phyloP scores from a whole-genome alignment of 2,797 vertebrate species.

The Notolepis coatsorum region DNA sequence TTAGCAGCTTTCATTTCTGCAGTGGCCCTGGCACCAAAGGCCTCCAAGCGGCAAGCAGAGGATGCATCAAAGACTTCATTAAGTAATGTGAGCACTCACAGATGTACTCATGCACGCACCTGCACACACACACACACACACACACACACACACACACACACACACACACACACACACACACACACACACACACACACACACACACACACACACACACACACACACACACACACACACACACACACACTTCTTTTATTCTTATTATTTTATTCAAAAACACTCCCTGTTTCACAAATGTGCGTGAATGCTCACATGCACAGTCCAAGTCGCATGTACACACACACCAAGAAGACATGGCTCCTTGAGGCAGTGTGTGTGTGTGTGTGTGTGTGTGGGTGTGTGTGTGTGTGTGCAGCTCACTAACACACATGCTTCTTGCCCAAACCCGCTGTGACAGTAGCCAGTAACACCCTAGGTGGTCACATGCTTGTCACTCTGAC shows the following conservation, averaged over 20 bases:
- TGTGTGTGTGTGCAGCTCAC: constrained; percentile 51
- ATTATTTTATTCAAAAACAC: neutral
- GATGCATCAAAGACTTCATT: constrained; percentile 78
- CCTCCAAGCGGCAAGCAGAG: constrained; percentile 64
- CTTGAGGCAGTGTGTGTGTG: too few relatives aligned
- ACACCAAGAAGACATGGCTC: too few relatives aligned
- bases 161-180: neutral
- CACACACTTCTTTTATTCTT: neutral
- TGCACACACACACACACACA: constrained; percentile 17
- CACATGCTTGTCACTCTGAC: constrained; percentile 38
- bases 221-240: neutral
- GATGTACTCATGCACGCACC: neutral
- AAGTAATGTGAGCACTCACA: constrained; percentile 53
- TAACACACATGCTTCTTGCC: constrained; percentile 22
- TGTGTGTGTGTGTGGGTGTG: constrained; percentile 52
- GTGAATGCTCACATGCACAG: neutral
- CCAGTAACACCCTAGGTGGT: constrained; percentile 60
- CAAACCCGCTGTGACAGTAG: constrained; percentile 62
- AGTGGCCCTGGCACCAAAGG: constrained; percentile 54
- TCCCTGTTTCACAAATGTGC: neutral
- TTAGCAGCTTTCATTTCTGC: constrained; percentile 74
- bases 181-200: neutral
- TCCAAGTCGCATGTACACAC: neutral
- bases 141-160: neutral
- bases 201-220: neutral